Evolutionary conservation across 2,113 vertebrate genomes (phyloP), one percentile per base, ranked within the genome.

Genomic region (Arothron firmamentum): DNA sequence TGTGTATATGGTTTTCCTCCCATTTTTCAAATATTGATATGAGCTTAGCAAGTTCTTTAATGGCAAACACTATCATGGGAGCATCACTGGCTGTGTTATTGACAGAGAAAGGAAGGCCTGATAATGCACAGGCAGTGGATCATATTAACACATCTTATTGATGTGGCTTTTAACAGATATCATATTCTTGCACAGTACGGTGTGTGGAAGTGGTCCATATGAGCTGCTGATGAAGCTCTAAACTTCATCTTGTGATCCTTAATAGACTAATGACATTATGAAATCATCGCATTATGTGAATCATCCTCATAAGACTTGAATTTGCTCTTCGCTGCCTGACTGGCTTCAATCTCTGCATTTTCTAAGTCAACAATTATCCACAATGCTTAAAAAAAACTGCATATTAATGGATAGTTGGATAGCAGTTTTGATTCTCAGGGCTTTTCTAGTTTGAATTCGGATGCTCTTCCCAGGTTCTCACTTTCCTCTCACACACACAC

Each of bases 251-350:
- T 88, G 86, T 86, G 82, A 88, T 88, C 84, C 70, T 57, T 82
- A 81, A 84, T 82, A 62, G 71, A 82, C 71, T 85, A 88, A 86
- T 58, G 67, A 74, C 80, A 74, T 88, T 76, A 88, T 65, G 77
- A 78, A 85, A 85, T 86, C 77, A 84, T 79, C 66, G 17, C 38
- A 77, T 88, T 82, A 86, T 82, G 73, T 72, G 79, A 82, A 84
- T 85, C 82, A 78, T 75, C 67, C 78, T 86, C 82, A 86, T 86
- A 85, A 85, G 84, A 86, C 82, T 86, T 72, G 56, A 77, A 86
- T 88, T 86, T 86, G 65, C 74, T 83, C 81, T 81, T 77, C 52
- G 65, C 67, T 53, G 69, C 83, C 86, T 81, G 79, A 68, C 74
- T 59, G 6, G 65, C 60, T 38, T 38, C 34, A 38, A 28, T 28